Evolutionary conservation across 2,888 invertebrate species (phyloP).

Genomic region (Dimorphilus gyrociliatus): DNA sequence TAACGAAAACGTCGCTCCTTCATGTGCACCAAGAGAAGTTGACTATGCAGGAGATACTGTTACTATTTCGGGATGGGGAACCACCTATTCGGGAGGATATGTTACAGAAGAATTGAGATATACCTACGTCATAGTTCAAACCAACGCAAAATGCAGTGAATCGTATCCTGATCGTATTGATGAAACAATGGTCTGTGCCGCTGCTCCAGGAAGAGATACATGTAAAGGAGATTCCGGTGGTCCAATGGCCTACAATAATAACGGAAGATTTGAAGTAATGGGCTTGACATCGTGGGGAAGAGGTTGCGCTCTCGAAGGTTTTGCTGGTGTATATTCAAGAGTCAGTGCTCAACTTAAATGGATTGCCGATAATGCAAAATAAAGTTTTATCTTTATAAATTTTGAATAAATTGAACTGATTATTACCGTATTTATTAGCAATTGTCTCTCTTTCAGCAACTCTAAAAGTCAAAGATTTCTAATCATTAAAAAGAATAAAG

Average conservation of each 20-base stretch:
- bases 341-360: not conserved
- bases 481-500: no score
- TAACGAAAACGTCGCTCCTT: not conserved
- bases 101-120: no score
- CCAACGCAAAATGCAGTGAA: not conserved
- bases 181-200: not conserved
- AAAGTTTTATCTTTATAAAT: no score
- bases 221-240: constrained; percentile 1
- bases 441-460: no score
- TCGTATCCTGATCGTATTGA: not conserved
- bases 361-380: no score
- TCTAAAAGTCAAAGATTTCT: no score
- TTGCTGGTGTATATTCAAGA: not conserved
- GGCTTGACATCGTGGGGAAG: not conserved
- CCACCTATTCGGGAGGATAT: no score
- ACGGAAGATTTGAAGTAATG: no score
- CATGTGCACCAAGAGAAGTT: not conserved
- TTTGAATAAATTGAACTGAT: no score
- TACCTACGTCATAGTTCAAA: no score
- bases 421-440: no score
- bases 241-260: no score
- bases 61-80: not conserved
- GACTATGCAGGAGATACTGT: not conserved
- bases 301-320: not conserved
- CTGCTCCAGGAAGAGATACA: not conserved